Conservation (phyloP, 2,797 vertebrate species). For the Chelidonichthys spinosus region DNA sequence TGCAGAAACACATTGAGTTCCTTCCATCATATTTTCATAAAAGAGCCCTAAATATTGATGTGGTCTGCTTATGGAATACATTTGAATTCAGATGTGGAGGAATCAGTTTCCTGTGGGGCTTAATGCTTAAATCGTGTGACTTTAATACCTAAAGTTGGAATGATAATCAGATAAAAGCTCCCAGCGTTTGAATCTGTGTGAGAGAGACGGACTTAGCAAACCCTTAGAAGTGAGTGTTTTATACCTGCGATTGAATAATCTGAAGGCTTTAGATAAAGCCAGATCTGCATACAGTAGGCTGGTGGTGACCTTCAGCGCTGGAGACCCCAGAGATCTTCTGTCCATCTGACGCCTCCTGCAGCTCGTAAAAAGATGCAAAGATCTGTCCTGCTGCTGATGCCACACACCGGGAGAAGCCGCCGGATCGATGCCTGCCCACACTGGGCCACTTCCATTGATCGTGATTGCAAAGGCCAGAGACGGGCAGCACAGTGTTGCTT, state of each 20-base stretch:
- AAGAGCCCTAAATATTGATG: neutral
- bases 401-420: conserved; percentile 18
- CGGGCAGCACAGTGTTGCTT: conserved; percentile 6
- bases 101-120: conserved; percentile 22
- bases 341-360: neutral
- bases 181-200: conserved; percentile 1
- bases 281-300: neutral
- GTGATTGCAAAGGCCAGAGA: conserved; percentile 35
- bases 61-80: neutral
- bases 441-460: conserved; percentile 42
- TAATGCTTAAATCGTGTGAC: neutral
- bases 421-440: conserved; percentile 49
- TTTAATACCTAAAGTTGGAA: conserved; percentile 6
- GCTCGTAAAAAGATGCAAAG: conserved; percentile 5
- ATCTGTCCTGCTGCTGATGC: conserved; percentile 8
- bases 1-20: neutral
- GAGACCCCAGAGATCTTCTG: neutral
- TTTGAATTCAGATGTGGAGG: neutral
- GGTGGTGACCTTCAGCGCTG: neutral
- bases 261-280: neutral
- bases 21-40: neutral
- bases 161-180: conserved; percentile 27
- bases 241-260: neutral
- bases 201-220: neutral
- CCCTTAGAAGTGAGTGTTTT: conserved; percentile 22